Evolutionary conservation across 2,797 vertebrate species (phyloP).

Genomic region (Cyclura pinguis): DNA sequence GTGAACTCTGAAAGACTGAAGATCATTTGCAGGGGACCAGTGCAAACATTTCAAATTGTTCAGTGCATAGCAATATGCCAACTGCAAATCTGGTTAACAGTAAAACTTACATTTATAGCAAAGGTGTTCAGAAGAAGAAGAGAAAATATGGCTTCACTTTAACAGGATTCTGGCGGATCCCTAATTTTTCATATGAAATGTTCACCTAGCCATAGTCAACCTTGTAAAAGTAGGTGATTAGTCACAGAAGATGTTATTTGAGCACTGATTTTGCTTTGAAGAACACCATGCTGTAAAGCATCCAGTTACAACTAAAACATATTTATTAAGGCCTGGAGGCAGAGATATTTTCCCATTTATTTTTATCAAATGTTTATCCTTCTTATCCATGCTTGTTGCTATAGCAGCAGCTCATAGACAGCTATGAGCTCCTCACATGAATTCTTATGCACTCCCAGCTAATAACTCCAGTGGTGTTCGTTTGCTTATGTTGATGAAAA

Average conservation of each 20-base stretch:
- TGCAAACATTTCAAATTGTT: not conserved
- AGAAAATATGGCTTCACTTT: conserved; percentile 18
- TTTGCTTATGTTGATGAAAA: conserved; percentile 6
- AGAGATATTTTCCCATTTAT: conserved; percentile 57
- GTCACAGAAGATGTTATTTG: conserved; percentile 47
- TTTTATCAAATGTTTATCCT: conserved; percentile 70
- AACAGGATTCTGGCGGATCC: conserved; percentile 30
- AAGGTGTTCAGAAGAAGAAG: not conserved
- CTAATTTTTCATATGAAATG: conserved; percentile 30
- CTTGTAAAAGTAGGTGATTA: conserved; percentile 51
- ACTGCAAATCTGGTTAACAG: not conserved
- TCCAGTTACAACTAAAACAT: conserved; percentile 54
- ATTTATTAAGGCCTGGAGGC: conserved; percentile 63
- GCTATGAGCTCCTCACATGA: conserved; percentile 23
- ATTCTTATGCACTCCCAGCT: conserved; percentile 53
- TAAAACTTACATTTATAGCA: not conserved
- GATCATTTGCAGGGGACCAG: not conserved
- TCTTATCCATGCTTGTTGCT: conserved; percentile 66
- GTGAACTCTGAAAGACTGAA: not conserved
- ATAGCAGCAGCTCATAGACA: conserved; percentile 67
- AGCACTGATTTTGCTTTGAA: conserved; percentile 64
- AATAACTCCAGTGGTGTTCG: rapidly evolving
- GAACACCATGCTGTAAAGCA: conserved; percentile 48
- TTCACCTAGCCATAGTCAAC: conserved; percentile 24
- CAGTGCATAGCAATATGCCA: rapidly evolving